phyloP scores from a whole-genome alignment of 2,888 invertebrate species.

The Drosophila putrida region DNA sequence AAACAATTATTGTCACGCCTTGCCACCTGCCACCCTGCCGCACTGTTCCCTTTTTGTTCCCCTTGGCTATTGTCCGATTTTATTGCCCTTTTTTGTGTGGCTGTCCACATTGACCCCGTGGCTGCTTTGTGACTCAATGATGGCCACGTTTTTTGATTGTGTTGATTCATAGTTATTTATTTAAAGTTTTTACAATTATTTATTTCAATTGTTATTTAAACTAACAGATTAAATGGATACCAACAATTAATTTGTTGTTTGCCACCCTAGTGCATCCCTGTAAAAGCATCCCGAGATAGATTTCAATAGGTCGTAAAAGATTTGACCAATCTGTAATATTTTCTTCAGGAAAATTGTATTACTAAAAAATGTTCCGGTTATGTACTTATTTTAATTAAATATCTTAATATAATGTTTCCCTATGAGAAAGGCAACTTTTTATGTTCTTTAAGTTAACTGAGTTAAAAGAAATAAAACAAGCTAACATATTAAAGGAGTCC shows the following conservation, averaged over 20 bases:
- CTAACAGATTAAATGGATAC: constrained; percentile 2
- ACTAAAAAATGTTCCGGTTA: too few relatives aligned
- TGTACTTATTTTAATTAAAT: too few relatives aligned
- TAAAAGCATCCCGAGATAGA: too few relatives aligned
- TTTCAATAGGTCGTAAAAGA: too few relatives aligned
- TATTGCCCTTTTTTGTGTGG: constrained; percentile 20
- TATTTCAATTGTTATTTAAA: constrained; percentile 5
- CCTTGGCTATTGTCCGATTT: constrained; percentile 4
- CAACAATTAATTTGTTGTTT: background rate
- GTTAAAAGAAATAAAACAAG: too few relatives aligned
- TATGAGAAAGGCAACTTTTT: too few relatives aligned
- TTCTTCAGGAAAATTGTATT: too few relatives aligned
- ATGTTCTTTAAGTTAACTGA: too few relatives aligned
- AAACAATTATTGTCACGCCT: constrained; percentile 71
- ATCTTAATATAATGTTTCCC: too few relatives aligned
- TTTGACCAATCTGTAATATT: too few relatives aligned
- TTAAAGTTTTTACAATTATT: constrained; percentile 1
- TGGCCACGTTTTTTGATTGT: constrained; percentile 17
- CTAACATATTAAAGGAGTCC: too few relatives aligned
- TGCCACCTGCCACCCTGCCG: background rate
- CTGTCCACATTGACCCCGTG: constrained; percentile 1
- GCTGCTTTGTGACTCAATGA: constrained; percentile 6
- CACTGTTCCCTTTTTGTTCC: background rate
- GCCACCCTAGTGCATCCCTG: background rate
- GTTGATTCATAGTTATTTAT: too few relatives aligned